Evolutionary conservation across 2,888 invertebrate species (phyloP), one percentile per base, ranked within the genome.

Genomic region (Rapana venosa): DNA sequence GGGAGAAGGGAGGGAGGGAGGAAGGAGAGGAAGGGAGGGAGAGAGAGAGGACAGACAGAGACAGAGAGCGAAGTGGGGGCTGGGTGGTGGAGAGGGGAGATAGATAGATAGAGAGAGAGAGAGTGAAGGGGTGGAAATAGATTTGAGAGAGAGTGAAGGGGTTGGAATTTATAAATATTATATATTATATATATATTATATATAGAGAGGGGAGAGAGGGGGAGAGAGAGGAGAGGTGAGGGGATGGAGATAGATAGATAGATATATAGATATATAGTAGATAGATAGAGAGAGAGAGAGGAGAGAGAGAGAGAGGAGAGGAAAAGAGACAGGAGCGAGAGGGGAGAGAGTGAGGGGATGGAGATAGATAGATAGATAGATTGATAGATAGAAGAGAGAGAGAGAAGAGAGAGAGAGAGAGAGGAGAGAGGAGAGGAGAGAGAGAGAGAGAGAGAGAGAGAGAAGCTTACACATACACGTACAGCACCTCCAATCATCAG

Each of bases 371-470:
- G 66, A 66, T 2, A 66, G 17, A 26, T 4, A 66, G 66, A 66
- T 4, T 6, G 26, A 66, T 4, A 66, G 66, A 66, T 1, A 66
- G 47, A 8, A 47, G 66, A 66, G 66, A 66, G 66, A 66, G 66
- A 66, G 66, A 66, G 66, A 66, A 66, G 66, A 66, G 66, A 66
- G 66, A 66, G 66, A 66, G 66, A 66, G 66, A 66, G 66, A 66
- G 66, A 66, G 66, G 26, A 26, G 66, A 26, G 26, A 66, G 66
- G 13, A 13, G 13, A 13, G 13, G 66, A 66, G 66, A 66, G 66
- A 66, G 66, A 66, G 66, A 66, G 66, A 66, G 66, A 66, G 66
- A 66, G 20, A 66, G 66, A 66, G 66, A 66, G 20, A 66, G 6
- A 66, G 13, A 17, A 66, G 6, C 20, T 47, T 47, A 47, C 47